These are phyloP conservation scores for Eupithecia abbreviata DNA, from an alignment of 2,888 invertebrate species.

Conservation along the genomic window DNA sequence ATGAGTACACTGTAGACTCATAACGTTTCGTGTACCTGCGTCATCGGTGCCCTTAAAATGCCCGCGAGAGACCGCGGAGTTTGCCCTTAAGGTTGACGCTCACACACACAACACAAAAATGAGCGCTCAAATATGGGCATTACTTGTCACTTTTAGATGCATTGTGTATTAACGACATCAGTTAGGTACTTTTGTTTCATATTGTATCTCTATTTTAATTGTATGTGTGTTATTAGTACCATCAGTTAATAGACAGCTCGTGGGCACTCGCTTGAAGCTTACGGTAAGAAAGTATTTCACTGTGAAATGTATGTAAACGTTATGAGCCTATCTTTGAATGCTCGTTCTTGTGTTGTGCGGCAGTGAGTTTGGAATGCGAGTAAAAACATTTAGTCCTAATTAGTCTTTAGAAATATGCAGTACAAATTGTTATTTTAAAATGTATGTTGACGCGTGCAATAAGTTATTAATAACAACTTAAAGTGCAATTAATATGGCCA, in stretches of 20 bases:
- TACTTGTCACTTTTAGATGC: background rate
- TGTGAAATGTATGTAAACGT: too few relatives aligned
- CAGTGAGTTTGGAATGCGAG: background rate
- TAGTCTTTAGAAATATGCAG: constrained; percentile 2
- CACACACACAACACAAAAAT: background rate
- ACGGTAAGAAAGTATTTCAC: too few relatives aligned
- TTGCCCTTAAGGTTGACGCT: background rate
- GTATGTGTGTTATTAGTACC: too few relatives aligned
- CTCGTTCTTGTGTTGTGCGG: background rate
- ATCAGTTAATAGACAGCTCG: too few relatives aligned
- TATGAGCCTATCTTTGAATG: background rate
- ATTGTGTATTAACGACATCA: too few relatives aligned
- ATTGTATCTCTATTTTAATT: too few relatives aligned
- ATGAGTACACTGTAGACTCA: too few relatives aligned
- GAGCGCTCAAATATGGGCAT: background rate
- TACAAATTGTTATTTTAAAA: constrained; percentile 6
- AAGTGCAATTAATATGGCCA: background rate
- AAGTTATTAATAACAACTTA: background rate
- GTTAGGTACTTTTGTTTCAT: too few relatives aligned
- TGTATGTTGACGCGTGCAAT: constrained; percentile 6
- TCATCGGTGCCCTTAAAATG: background rate
- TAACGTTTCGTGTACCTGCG: background rate
- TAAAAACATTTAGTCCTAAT: background rate
- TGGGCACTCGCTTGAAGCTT: too few relatives aligned
- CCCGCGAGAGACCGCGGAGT: background rate